Percentiles rank a stretch among this genome's conserved stretches.
Evolutionary conservation across 2,797 vertebrate genomes (phyloP).

Genomic region (Pelobates cultripes): DNA sequence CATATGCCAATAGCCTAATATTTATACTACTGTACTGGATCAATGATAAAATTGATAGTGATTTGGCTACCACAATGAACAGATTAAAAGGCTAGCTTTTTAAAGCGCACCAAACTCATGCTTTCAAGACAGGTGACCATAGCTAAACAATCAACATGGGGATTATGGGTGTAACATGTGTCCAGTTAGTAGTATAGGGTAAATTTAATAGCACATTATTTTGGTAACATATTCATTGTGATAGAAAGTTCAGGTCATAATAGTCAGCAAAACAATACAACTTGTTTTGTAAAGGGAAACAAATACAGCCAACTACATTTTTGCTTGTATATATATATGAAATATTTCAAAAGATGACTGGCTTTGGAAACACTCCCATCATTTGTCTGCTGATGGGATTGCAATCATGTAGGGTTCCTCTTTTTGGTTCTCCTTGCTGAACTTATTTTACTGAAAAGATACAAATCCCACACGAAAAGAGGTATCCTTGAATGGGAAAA

Average conservation of each 20-base stretch:
- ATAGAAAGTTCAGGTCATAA: too few relatives aligned
- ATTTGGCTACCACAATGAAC: too few relatives aligned
- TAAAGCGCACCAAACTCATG: too few relatives aligned
- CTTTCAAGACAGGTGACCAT: too few relatives aligned
- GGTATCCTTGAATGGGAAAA: neutral
- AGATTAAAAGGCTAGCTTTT: too few relatives aligned
- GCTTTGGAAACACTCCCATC: neutral
- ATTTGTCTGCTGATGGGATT: neutral
- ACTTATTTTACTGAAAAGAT: neutral
- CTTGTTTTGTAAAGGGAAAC: conserved; percentile 38
- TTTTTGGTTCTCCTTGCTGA: neutral
- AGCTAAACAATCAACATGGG: too few relatives aligned
- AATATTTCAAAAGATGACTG: neutral
- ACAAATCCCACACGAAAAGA: neutral
- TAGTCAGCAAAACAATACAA: conserved; percentile 50
- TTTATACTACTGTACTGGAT: too few relatives aligned
- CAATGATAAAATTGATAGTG: too few relatives aligned
- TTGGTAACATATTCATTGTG: too few relatives aligned
- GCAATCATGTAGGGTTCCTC: neutral
- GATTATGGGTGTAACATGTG: neutral
- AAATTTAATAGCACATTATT: too few relatives aligned
- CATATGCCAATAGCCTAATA: too few relatives aligned
- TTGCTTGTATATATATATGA: neutral
- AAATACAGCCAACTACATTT: neutral
- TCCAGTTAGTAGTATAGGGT: neutral